Conservation (phyloP, 2,113 vertebrate species). For the Pan paniscus region DNA sequence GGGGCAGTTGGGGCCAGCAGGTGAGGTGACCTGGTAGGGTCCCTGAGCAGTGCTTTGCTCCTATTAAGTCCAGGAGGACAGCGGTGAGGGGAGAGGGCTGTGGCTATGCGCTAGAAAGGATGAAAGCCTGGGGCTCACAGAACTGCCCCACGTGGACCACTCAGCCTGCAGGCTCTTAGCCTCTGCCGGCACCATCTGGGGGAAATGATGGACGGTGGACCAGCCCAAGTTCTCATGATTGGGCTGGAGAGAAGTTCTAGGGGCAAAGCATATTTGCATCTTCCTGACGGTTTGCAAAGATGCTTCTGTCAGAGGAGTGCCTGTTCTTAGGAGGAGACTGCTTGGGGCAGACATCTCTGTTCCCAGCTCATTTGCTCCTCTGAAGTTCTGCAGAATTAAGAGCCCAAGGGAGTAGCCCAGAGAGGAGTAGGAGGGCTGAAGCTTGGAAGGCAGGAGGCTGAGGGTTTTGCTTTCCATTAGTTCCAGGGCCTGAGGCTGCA, state of each 20-base stretch:
- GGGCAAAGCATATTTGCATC: too few species aligned
- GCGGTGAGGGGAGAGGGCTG: background rate
- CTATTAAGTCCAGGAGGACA: background rate
- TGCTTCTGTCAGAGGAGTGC: background rate
- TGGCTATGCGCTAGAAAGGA: too few species aligned
- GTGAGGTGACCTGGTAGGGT: background rate
- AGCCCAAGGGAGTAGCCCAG: background rate
- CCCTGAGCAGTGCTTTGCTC: background rate
- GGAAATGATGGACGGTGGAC: background rate
- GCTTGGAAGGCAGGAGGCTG: background rate
- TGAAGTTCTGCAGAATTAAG: background rate
- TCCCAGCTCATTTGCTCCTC: too few species aligned
- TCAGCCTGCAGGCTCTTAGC: background rate
- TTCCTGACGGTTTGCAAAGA: background rate
- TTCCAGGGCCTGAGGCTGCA: background rate
- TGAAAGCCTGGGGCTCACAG: background rate
- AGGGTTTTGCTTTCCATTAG: background rate
- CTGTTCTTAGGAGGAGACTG: background rate
- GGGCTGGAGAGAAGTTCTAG: background rate
- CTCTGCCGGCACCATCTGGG: too few species aligned
- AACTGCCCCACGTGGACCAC: background rate
- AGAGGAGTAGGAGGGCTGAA: background rate
- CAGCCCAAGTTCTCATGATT: background rate
- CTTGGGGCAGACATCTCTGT: background rate
- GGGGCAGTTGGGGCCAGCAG: background rate